Conservation (phyloP, 2,888 invertebrate species). For the Agriotes lineatus region DNA sequence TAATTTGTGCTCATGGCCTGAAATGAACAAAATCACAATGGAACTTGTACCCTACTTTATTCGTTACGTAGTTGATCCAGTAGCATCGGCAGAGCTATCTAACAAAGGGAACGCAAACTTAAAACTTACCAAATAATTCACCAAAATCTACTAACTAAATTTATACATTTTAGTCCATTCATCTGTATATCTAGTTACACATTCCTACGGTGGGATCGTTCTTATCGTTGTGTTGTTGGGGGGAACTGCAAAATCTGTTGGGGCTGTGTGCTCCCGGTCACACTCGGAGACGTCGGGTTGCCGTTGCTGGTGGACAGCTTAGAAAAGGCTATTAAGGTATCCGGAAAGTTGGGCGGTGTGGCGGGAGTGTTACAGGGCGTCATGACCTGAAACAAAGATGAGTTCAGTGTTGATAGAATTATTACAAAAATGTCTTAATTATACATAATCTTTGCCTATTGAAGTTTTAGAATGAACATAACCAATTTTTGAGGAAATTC, state of each 20-base stretch:
- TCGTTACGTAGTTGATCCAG: no score
- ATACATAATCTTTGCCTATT: no score
- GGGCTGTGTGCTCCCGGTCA: conserved; percentile 63
- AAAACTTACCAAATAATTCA: conserved; percentile 6
- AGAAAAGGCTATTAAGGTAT: conserved; percentile 88
- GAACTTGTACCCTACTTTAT: no score
- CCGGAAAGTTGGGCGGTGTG: conserved; percentile 94
- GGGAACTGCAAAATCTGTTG: conserved; percentile 57
- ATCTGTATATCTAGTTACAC: conserved; percentile 36
- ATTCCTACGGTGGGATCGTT: conserved; percentile 30
- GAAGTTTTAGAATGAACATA: no score
- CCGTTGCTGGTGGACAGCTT: conserved; percentile 83
- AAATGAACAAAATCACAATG: no score
- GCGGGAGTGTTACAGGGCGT: conserved; percentile 95
- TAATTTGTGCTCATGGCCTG: no score
- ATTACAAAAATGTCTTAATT: no score
- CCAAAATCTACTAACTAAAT: conserved; percentile 30
- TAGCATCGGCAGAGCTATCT: no score
- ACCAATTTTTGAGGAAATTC: no score
- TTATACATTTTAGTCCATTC: conserved; percentile 40
- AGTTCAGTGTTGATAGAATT: no score
- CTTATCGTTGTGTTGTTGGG: conserved; percentile 66
- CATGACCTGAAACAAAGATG: no score
- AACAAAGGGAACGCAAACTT: not conserved
- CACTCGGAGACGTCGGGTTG: conserved; percentile 68